Conservation (phyloP, 2,888 invertebrate species). For the Tenthredo scrophulariae region DNA sequence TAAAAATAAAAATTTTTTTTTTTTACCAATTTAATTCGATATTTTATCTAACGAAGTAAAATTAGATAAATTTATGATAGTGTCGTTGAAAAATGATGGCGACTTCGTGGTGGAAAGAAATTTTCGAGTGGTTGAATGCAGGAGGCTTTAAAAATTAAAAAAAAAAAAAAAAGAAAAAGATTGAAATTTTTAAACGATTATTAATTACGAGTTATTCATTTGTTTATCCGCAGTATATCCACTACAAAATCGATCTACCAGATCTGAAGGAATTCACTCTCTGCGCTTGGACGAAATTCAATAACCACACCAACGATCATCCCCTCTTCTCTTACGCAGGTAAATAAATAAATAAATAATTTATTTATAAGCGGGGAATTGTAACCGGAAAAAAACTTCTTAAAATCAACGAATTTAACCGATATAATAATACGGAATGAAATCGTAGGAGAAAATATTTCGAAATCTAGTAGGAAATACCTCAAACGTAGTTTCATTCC, state of each 20-base stretch:
- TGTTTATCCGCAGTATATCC: slow-evolving; percentile 83
- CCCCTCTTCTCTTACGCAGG: slow-evolving; percentile 91
- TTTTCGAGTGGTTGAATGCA: background rate
- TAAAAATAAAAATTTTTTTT: background rate
- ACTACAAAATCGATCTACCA: slow-evolving; percentile 86
- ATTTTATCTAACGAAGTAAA: background rate
- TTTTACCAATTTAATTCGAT: background rate
- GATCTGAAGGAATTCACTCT: slow-evolving; percentile 91
- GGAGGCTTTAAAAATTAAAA: background rate
- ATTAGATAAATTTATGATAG: too few relatives aligned
- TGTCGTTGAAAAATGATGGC: too few relatives aligned
- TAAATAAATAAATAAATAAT: slow-evolving; percentile 69
- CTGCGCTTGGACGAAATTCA: slow-evolving; percentile 91
- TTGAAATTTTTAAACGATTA: background rate
- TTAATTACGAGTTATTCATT: slow-evolving; percentile 58
- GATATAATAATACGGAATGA: background rate
- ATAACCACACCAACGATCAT: slow-evolving; percentile 90
- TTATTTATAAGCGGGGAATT: background rate
- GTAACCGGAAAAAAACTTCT: too few relatives aligned
- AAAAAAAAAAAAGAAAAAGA: too few relatives aligned
- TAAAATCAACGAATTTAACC: background rate
- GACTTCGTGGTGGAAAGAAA: background rate
- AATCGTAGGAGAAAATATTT: background rate
- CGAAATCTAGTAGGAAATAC: background rate
- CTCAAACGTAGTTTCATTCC: background rate